These are phyloP conservation scores for Corythoichthys intestinalis DNA, from an alignment of 2,113 vertebrate species.

Conservation along the genomic window DNA sequence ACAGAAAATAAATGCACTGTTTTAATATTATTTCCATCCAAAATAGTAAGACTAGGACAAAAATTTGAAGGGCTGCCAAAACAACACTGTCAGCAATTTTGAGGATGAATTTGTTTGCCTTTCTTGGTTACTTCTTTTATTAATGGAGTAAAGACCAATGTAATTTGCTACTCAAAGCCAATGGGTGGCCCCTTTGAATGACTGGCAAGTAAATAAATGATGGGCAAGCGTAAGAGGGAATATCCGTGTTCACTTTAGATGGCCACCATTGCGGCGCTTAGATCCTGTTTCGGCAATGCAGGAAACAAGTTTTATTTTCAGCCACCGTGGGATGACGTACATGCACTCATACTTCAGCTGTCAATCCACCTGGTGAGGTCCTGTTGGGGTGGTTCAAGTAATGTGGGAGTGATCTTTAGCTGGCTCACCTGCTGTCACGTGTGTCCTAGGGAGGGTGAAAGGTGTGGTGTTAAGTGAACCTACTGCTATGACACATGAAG, in stretches of 20 bases:
- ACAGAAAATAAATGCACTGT: no score
- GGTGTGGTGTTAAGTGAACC: slow-evolving; percentile 35
- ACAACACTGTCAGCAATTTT: no score
- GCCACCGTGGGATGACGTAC: neutral
- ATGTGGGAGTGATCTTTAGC: slow-evolving; percentile 2
- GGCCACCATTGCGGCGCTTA: slow-evolving; percentile 28
- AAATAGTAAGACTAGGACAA: no score
- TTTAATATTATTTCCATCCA: no score
- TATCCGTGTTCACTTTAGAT: slow-evolving; percentile 9
- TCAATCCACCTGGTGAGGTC: neutral
- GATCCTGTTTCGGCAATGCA: slow-evolving; percentile 20
- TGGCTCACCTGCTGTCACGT: slow-evolving; percentile 52
- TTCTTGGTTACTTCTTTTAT: neutral
- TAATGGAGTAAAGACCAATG: neutral
- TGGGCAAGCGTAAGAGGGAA: slow-evolving; percentile 49
- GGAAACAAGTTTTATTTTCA: neutral
- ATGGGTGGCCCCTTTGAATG: slow-evolving; percentile 23
- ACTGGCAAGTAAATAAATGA: slow-evolving; percentile 51
- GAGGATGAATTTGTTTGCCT: no score
- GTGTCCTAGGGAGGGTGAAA: slow-evolving; percentile 43
- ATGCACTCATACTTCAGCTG: no score
- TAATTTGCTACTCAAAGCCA: neutral
- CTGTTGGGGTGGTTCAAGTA: neutral
- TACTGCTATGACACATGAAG: slow-evolving; percentile 39
- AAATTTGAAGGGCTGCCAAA: no score